Evolutionary conservation across 2,113 vertebrate genomes (phyloP).

Genomic region (Ursus arctos): DNA sequence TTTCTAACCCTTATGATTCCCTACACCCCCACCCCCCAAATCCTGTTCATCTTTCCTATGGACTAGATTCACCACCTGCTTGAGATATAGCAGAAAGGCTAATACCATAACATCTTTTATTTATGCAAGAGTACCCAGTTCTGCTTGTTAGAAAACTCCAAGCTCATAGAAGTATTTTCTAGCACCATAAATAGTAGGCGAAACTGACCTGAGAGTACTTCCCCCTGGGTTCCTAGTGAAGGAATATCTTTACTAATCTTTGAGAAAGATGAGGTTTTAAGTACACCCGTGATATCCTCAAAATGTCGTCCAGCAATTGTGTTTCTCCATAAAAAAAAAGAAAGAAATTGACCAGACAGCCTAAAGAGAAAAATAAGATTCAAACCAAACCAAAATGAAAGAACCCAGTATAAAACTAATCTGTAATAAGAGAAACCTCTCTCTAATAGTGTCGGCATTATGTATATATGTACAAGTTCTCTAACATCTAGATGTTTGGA

Average conservation of each 20-base stretch:
- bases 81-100: neutral
- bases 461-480: neutral
- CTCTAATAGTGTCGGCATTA: neutral
- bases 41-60: neutral
- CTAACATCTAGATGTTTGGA: neutral
- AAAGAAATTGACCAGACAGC: neutral
- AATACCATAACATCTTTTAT: neutral
- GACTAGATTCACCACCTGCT: neutral
- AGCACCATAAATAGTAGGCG: neutral
- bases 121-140: neutral
- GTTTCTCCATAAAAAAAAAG: neutral
- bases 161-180: neutral
- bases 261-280: constrained; percentile 1
- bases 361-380: neutral
- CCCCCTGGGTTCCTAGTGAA: neutral
- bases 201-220: neutral
- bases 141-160: neutral
- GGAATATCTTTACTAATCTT: neutral
- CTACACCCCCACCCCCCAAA: neutral
- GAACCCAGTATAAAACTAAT: neutral
- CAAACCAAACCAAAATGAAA: neutral
- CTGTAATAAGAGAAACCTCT: neutral
- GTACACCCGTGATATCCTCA: neutral
- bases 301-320: neutral
- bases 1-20: neutral